These are phyloP conservation scores for Xestia sexstrigata DNA, from an alignment of 2,888 invertebrate genomes.

Conservation along the genomic window DNA sequence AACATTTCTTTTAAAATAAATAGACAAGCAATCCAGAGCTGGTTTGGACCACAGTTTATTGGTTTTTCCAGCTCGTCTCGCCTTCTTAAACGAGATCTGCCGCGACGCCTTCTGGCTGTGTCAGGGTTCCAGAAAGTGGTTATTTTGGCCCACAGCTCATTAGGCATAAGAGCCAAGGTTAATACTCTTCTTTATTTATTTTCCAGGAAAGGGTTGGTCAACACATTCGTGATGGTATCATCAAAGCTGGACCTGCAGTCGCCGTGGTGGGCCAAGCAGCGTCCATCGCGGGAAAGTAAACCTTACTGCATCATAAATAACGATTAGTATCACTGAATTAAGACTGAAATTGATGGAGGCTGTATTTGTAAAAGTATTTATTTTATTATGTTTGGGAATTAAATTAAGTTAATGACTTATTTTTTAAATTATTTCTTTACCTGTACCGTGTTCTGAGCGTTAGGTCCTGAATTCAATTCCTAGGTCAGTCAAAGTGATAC, in stretches of 20 bases:
- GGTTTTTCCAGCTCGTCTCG: too few species aligned
- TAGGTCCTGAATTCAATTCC: too few species aligned
- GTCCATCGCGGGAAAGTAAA: constrained; percentile 60
- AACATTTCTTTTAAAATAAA: neutral
- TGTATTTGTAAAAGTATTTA: neutral
- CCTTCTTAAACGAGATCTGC: too few species aligned
- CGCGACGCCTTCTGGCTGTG: too few species aligned
- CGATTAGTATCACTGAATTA: constrained; percentile 1
- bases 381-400: constrained; percentile 41
- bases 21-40: too few species aligned
- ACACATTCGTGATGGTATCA: constrained; percentile 76
- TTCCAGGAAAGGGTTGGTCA: constrained; percentile 74
- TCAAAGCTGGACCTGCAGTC: constrained; percentile 79
- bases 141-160: too few species aligned
- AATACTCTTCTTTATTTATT: neutral
- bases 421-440: neutral
- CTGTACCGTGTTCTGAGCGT: neutral
- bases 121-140: too few species aligned
- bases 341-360: constrained; percentile 22
- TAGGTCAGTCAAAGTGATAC: neutral
- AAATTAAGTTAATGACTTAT: constrained; percentile 33
- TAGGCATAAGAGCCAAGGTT: neutral
- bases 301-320: neutral
- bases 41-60: too few species aligned
- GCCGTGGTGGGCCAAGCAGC: constrained; percentile 70